Evolutionary conservation across 2,113 vertebrate genomes (phyloP).

Genomic region (Marcusenius ussheri): DNA sequence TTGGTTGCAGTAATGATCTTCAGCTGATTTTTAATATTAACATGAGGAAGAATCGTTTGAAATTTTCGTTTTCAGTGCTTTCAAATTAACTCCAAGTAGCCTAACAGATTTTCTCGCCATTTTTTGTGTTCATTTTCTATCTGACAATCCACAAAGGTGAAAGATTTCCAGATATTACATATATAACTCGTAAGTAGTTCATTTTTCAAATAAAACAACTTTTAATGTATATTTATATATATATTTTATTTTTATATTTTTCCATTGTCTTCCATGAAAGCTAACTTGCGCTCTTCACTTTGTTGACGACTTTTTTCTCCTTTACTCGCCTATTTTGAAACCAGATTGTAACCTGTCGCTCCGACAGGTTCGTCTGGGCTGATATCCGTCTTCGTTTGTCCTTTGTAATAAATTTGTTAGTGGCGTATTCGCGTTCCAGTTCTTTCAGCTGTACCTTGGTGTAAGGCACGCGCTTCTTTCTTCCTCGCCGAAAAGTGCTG

Average conservation of each 20-base stretch:
- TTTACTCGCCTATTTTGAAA: constrained; percentile 98
- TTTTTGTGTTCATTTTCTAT: neutral
- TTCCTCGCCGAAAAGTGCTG: constrained; percentile 80
- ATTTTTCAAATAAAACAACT: constrained; percentile 9
- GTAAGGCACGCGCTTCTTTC: constrained; percentile 95
- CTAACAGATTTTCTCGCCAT: constrained; percentile 5
- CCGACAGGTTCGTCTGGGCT: constrained; percentile 90
- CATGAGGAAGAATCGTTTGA: neutral
- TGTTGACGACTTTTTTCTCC: constrained; percentile 98
- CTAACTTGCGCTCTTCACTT: constrained; percentile 94
- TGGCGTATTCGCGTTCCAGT: constrained; percentile 94
- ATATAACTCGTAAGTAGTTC: constrained; percentile 2
- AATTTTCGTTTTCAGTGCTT: neutral
- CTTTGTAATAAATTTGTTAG: constrained; percentile 99
- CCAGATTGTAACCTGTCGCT: constrained; percentile 99
- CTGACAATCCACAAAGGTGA: neutral
- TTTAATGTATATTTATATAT: neutral
- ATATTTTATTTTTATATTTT: neutral
- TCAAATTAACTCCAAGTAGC: neutral
- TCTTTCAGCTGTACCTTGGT: constrained; percentile 98
- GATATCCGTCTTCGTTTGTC: constrained; percentile 97
- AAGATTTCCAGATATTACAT: constrained; percentile 6
- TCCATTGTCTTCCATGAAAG: constrained; percentile 29
- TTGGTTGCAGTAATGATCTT: constrained; percentile 2
- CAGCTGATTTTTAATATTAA: constrained; percentile 10